Percentiles rank a stretch among this genome's conserved stretches.
These are phyloP conservation scores for Dascyllus trimaculatus DNA, from an alignment of 2,113 vertebrate species.

Conservation along the genomic window DNA sequence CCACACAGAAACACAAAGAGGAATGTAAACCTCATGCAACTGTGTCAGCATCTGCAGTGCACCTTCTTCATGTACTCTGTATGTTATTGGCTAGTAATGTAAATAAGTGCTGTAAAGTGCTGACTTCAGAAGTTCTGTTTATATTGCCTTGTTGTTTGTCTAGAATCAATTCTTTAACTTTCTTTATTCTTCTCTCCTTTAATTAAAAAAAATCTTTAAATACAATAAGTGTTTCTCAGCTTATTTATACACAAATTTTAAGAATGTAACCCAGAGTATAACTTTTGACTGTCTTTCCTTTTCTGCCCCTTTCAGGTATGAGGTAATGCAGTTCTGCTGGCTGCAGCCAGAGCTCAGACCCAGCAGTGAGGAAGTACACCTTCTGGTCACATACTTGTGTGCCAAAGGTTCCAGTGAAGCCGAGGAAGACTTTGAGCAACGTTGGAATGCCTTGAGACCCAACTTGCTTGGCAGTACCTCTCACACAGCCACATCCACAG, in stretches of 20 bases:
- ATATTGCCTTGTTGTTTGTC: neutral
- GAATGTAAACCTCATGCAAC: slow-evolving; percentile 22
- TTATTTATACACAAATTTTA: neutral
- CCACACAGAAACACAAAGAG: slow-evolving; percentile 23
- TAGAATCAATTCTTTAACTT: neutral
- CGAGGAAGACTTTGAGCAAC: slow-evolving; percentile 94
- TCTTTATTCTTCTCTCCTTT: neutral
- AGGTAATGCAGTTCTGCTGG: slow-evolving; percentile 99
- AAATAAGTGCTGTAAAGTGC: slow-evolving; percentile 38
- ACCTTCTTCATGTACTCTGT: slow-evolving; percentile 26
- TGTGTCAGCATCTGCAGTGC: slow-evolving; percentile 44
- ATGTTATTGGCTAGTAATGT: slow-evolving; percentile 9
- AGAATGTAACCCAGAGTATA: neutral
- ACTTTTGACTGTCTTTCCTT: neutral
- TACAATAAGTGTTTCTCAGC: neutral
- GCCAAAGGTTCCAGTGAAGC: slow-evolving; percentile 91
- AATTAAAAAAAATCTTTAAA: slow-evolving; percentile 1
- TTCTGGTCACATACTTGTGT: slow-evolving; percentile 94
- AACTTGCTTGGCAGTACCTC: slow-evolving; percentile 79
- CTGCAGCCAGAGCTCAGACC: slow-evolving; percentile 96
- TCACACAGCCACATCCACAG: slow-evolving; percentile 72
- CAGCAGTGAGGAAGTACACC: slow-evolving; percentile 94
- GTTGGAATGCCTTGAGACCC: slow-evolving; percentile 95
- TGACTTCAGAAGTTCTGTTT: slow-evolving; percentile 19
- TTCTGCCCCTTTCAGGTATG: slow-evolving; percentile 88